Base-by-base conservation (phyloP, 2,888 invertebrate species). In the Achlya flavicornis region DNA sequence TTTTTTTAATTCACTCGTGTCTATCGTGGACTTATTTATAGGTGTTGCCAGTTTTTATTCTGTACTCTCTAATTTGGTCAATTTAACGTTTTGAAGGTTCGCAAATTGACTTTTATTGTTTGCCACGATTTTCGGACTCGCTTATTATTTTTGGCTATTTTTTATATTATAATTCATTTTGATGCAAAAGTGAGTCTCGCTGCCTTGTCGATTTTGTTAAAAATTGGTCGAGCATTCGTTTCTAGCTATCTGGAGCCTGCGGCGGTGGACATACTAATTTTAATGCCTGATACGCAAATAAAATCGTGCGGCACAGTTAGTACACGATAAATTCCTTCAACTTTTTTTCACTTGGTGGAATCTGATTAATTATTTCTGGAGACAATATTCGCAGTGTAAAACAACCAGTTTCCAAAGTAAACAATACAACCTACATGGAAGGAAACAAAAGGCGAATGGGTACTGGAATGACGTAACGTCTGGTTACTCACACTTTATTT, bases 401-500 rank as follows among this genome's bases (percentile, higher is more conserved):
- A 16, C 10, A 48, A 16, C n/a, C 10, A 48, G 48, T 16, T 53
- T 16, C 10, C 53, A 53, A 53, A 4, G 53, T 53, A 53, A 53
- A 53, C 53, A 53, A 46, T 26, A 46, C 14, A n/a, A 3, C 4
- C 7, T n/a, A 6, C n/a, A 10, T 46, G 46, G 6, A 46, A n/a
- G 7, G n/a, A 46, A 46, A 46, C 46, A 46, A 46, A 46, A n/a
- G n/a, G n/a, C 53, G 14, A 19, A 19, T 10, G 53, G 53, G 10
- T 10, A 19, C 53, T 26, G 16, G 53, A 33, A 38, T 63, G 59
- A 60, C 68, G 62, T 66, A 66, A 70, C 75, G 70, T 67, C 74
- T 75, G 75, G 76, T 78, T 69, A 70, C 75, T 73, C 70, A 71
- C 86, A 82, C 84, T 86, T 87, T 87, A 87, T 86, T 83, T 83